Conservation (phyloP, 2,797 vertebrate genomes). For the Chelonia mydas region DNA sequence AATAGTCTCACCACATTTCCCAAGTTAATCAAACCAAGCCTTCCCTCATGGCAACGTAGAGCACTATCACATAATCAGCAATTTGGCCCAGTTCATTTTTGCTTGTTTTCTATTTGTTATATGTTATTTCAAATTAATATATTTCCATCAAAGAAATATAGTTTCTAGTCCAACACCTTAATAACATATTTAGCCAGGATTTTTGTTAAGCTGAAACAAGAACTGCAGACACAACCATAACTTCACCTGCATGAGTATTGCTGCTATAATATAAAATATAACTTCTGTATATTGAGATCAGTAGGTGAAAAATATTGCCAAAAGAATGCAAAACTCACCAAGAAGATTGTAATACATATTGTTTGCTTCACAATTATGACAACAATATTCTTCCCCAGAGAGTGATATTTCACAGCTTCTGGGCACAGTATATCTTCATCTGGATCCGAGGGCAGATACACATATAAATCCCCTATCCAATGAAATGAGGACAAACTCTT, state of each 20-base stretch:
- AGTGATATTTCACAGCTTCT: not conserved
- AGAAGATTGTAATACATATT: not conserved
- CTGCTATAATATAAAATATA: not conserved
- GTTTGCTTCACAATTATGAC: not conserved
- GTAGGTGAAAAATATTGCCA: not conserved
- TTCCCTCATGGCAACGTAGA: rapidly evolving
- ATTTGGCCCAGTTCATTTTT: not conserved
- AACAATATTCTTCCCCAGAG: not conserved
- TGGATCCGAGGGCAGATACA: not conserved
- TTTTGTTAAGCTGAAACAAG: not conserved
- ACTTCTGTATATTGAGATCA: not conserved
- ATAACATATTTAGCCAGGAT: not conserved
- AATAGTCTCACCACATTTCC: not conserved
- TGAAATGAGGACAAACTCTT: not conserved
- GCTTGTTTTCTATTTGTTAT: not conserved
- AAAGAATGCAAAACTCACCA: not conserved
- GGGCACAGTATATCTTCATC: not conserved
- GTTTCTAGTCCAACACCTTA: not conserved
- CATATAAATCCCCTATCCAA: not conserved
- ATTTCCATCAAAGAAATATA: not conserved
- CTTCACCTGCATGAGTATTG: not conserved
- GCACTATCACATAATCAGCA: not conserved
- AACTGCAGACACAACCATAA: not conserved
- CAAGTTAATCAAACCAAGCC: not conserved
- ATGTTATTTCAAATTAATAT: not conserved